These are phyloP conservation scores for Australoheros scitulus DNA, from an alignment of 2,113 vertebrate genomes.

Conservation along the genomic window DNA sequence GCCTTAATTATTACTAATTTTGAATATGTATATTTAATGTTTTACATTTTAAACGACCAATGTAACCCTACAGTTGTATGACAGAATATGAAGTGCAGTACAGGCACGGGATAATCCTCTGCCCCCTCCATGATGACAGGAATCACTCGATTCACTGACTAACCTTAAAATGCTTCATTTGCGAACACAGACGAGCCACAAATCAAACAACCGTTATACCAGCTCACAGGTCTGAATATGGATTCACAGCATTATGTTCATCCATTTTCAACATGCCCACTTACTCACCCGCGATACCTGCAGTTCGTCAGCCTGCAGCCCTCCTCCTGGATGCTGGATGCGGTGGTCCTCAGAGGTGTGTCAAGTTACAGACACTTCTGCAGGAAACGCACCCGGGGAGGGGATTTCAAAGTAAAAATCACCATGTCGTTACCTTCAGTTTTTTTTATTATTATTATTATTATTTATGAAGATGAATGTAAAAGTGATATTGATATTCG, in stretches of 20 bases:
- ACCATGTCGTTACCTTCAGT: rapidly evolving
- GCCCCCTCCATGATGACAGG: neutral
- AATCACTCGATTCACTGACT: neutral
- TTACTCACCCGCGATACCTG: neutral
- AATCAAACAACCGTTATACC: neutral
- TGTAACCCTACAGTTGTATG: neutral
- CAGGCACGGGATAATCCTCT: neutral
- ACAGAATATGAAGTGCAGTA: neutral
- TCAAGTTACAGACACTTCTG: neutral
- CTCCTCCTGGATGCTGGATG: conserved; percentile 37
- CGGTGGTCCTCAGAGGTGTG: neutral
- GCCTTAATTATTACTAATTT: neutral
- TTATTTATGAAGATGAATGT: neutral
- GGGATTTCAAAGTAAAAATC: conserved; percentile 34
- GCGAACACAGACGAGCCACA: neutral
- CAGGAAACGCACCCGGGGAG: rapidly evolving
- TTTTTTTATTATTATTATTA: no score
- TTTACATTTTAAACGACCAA: neutral
- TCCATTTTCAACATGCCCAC: rapidly evolving
- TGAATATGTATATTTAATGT: neutral
- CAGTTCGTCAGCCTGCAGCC: neutral
- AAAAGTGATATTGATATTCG: neutral
- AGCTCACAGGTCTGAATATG: neutral
- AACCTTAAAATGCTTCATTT: neutral
- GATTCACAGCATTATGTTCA: neutral